phyloP scores from a whole-genome alignment of 1,140 invertebrate species.

The Microvelia longipes region DNA sequence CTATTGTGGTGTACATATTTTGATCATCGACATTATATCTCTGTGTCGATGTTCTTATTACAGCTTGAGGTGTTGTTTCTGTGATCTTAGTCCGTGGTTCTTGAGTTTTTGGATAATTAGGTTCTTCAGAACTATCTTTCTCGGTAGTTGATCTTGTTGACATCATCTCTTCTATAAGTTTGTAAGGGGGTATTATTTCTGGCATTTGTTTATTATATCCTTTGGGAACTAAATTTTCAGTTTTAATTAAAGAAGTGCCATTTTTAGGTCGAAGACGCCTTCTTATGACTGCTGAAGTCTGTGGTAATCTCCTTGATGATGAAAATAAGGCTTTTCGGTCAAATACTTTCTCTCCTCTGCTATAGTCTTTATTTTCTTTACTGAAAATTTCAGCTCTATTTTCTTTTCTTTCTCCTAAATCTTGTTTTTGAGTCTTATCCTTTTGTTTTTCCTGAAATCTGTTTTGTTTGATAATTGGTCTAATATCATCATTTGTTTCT shows the following conservation, averaged over 20 bases:
- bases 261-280: conserved; percentile 11
- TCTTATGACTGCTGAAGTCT: conserved; percentile 22
- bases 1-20: neutral
- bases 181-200: conserved; percentile 11
- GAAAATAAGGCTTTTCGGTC: conserved; percentile 19
- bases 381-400: neutral
- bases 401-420: conserved; percentile 2
- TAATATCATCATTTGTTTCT: neutral
- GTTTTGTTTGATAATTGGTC: neutral
- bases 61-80: neutral
- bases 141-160: neutral
- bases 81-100: neutral
- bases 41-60: neutral
- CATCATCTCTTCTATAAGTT: conserved; percentile 13
- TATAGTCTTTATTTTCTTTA: neutral
- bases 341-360: conserved; percentile 10
- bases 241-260: neutral
- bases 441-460: neutral
- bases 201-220: conserved; percentile 11
- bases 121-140: conserved; percentile 3
- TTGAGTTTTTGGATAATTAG: conserved; percentile 13
- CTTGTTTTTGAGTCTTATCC: conserved; percentile 1
- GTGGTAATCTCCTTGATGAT: conserved; percentile 16
- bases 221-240: conserved; percentile 5
- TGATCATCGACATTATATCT: too few species aligned